phyloP scores from a whole-genome alignment of 1,140 invertebrate genomes.

The Drosophila setifemur region DNA sequence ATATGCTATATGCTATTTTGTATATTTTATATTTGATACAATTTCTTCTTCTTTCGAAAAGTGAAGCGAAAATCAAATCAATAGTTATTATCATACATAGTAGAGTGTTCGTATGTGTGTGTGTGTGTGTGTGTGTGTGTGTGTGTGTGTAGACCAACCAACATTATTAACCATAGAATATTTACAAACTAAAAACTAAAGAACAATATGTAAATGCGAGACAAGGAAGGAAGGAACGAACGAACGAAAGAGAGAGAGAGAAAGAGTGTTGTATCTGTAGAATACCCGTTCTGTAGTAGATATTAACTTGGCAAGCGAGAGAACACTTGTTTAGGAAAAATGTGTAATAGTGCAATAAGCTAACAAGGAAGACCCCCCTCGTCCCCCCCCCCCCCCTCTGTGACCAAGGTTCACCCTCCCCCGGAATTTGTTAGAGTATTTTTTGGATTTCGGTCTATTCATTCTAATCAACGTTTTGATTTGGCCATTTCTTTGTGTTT shows the following conservation, averaged over 20 bases:
- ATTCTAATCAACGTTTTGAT: too few relatives aligned
- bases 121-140: slow-evolving; percentile 7
- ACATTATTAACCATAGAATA: slow-evolving; percentile 11
- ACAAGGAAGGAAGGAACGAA: neutral
- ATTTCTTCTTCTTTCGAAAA: slow-evolving; percentile 9
- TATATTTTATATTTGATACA: slow-evolving; percentile 14
- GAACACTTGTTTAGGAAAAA: slow-evolving; percentile 25
- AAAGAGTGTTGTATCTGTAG: slow-evolving; percentile 23
- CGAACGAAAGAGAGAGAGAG: neutral
- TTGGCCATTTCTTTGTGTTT: too few relatives aligned
- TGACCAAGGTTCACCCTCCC: too few relatives aligned
- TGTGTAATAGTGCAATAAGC: slow-evolving; percentile 47
- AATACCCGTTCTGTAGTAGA: slow-evolving; percentile 35
- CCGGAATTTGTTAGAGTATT: slow-evolving; percentile 17
- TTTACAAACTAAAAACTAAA: slow-evolving; percentile 1
- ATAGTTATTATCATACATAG: slow-evolving; percentile 14
- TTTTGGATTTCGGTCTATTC: too few relatives aligned
- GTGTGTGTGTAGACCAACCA: neutral
- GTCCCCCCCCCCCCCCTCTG: neutral
- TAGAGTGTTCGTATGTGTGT: slow-evolving; percentile 11
- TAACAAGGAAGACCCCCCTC: neutral
- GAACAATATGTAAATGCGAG: neutral
- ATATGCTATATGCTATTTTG: too few relatives aligned
- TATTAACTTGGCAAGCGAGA: slow-evolving; percentile 11
- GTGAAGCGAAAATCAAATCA: slow-evolving; percentile 25